Base-by-base conservation (phyloP, 2,113 vertebrate species). In the Theristicus caerulescens region DNA sequence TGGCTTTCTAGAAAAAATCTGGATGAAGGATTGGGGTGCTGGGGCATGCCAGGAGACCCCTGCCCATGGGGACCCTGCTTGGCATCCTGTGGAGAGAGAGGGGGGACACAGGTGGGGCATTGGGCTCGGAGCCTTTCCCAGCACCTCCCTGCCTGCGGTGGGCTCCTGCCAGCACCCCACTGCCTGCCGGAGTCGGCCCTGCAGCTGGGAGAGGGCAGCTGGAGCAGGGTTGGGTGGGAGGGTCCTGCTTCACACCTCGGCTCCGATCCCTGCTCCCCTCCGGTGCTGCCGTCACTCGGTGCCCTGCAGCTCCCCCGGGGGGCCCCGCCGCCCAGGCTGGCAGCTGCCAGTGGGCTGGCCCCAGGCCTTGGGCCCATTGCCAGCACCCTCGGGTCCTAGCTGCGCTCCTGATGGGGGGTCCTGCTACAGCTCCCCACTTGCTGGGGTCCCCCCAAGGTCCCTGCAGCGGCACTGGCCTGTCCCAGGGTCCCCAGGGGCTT, bases 131-230 rank as follows among this genome's bases (percentile, higher is more conserved):
- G 47, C 31, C 40, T 72, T 90, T 85, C 73, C 58, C 26, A 67
- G 54, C 40, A 27, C 54, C 42, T 49, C 21, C 10, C 22, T 58
- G 47, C 27, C n/a, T 66, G 22, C 0, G 0, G 10, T 58, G 82
- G 42, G 16, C 62, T 88, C 27, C 31, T 62, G 47, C 47, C 61
- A 27, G 26, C 67, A 38, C 38, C 38, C 34, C 0, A 4, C 54
- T 70, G 44, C 69, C 52, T 78, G 32, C 64, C 1, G 3, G 70
- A 8, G 12, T 61, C 55, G 27, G 61, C 49, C 38, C 36, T 55
- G 72, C 0, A 0, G 6, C 51, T 78, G 69, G 18, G 27, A 82
- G 86, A 59, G 36, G 16, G 40, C 36, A 52, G 16, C 64, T 0
- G 3, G 44, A 52, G 57, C 7, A 5, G 51, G 27, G 11, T 14